Evolutionary conservation across 2,888 invertebrate genomes (phyloP).

Genomic region (Harpalus rubripes): DNA sequence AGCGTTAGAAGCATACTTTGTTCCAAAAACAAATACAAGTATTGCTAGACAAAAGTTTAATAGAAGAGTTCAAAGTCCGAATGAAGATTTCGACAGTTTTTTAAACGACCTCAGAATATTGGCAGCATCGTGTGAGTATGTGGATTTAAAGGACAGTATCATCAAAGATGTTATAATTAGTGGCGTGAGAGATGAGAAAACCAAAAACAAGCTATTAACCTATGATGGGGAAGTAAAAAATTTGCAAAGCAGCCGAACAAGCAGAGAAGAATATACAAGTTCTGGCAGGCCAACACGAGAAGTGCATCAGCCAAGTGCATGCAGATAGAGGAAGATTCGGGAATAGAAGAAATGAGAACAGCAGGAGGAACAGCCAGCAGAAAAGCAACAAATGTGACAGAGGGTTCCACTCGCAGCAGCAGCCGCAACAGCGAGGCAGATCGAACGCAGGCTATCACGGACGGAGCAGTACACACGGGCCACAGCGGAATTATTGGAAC

Average conservation of each 20-base stretch:
- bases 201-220: background rate
- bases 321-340: too few species aligned
- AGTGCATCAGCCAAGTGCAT: slow-evolving; percentile 17
- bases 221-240: background rate
- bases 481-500: too few species aligned
- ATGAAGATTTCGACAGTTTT: slow-evolving; percentile 7
- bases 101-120: background rate
- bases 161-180: slow-evolving; percentile 12
- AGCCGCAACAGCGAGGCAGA: background rate
- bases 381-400: too few species aligned
- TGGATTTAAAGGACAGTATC: background rate
- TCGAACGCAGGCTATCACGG: background rate
- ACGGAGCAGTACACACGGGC: background rate
- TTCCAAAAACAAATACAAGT: slow-evolving; percentile 12
- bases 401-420: background rate
- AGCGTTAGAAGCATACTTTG: background rate
- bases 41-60: slow-evolving; percentile 9
- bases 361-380: too few species aligned
- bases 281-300: background rate
- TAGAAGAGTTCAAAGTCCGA: background rate
- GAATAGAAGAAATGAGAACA: too few species aligned
- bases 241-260: slow-evolving; percentile 9
- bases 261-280: slow-evolving; percentile 1
- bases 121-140: slow-evolving; percentile 10
- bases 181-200: slow-evolving; percentile 6